Evolutionary conservation across 1,140 invertebrate genomes (phyloP).

Genomic region (Neodiprion pinetum): DNA sequence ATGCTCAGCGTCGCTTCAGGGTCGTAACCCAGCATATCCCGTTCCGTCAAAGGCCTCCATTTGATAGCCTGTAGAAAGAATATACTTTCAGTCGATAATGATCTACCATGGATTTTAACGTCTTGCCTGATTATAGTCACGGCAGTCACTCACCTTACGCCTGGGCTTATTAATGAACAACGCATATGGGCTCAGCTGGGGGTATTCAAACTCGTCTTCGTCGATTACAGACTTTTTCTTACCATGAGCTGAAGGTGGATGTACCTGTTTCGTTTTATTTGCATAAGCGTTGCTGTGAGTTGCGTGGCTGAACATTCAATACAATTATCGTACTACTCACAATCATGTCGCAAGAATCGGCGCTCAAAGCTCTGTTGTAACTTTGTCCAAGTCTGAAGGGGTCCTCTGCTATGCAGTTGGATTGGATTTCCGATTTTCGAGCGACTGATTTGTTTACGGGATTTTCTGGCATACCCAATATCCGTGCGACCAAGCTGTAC

Average conservation of each 20-base stretch:
- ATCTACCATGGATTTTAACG: too few relatives aligned
- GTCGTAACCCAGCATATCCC: slow-evolving; percentile 48
- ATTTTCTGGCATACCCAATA: slow-evolving; percentile 39
- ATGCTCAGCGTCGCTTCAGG: slow-evolving; percentile 49
- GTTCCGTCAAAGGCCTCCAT: slow-evolving; percentile 43
- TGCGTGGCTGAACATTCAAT: neutral
- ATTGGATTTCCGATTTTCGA: neutral
- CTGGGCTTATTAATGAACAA: slow-evolving; percentile 47
- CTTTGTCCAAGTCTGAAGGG: neutral
- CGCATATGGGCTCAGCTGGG: slow-evolving; percentile 44
- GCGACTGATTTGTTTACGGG: neutral
- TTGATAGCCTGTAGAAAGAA: slow-evolving; percentile 38
- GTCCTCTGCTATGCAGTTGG: neutral
- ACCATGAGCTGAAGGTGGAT: slow-evolving; percentile 38
- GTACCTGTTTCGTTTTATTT: slow-evolving; percentile 34
- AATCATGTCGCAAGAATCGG: neutral
- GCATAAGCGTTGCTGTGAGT: neutral
- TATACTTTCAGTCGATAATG: too few relatives aligned
- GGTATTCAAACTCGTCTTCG: slow-evolving; percentile 23
- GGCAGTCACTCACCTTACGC: slow-evolving; percentile 39
- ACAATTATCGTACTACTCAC: neutral
- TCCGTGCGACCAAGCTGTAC: slow-evolving; percentile 44
- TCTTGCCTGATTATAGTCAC: neutral
- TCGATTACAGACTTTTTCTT: slow-evolving; percentile 9
- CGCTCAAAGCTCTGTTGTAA: neutral